Evolutionary conservation across 2,113 vertebrate genomes (phyloP).

Genomic region (Aegotheles bennettii): DNA sequence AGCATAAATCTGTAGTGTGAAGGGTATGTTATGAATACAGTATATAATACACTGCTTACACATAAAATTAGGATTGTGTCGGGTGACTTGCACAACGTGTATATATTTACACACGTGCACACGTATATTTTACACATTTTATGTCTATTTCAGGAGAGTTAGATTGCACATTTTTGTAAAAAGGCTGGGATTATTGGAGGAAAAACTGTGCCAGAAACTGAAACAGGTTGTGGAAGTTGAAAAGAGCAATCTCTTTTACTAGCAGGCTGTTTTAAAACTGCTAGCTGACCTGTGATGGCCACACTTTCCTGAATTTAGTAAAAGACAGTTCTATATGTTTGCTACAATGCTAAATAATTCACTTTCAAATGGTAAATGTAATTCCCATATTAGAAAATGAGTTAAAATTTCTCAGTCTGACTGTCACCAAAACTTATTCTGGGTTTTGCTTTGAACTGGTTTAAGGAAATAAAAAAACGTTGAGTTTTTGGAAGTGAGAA

Average conservation of each 20-base stretch:
- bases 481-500: neutral
- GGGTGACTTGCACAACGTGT: neutral
- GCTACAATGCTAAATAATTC: neutral
- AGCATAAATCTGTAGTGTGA: conserved; percentile 85
- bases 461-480: neutral
- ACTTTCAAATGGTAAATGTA: neutral
- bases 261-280: neutral
- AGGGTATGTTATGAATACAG: conserved; percentile 70
- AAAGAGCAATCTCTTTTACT: neutral
- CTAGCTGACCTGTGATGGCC: neutral
- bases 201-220: neutral
- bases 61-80: conserved; percentile 27
- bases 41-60: conserved; percentile 57
- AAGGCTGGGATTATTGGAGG: neutral
- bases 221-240: neutral
- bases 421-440: neutral
- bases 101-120: neutral
- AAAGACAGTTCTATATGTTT: neutral
- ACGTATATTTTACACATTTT: neutral
- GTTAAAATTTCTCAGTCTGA: neutral
- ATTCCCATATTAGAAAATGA: neutral
- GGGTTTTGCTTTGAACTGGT: neutral
- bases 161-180: neutral
- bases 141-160: neutral
- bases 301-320: neutral